A percentile compares a stretch with the other conserved stretches of the same genome.
phyloP scores from a whole-genome alignment of 2,113 vertebrate species.

The Chaenocephalus aceratus region DNA sequence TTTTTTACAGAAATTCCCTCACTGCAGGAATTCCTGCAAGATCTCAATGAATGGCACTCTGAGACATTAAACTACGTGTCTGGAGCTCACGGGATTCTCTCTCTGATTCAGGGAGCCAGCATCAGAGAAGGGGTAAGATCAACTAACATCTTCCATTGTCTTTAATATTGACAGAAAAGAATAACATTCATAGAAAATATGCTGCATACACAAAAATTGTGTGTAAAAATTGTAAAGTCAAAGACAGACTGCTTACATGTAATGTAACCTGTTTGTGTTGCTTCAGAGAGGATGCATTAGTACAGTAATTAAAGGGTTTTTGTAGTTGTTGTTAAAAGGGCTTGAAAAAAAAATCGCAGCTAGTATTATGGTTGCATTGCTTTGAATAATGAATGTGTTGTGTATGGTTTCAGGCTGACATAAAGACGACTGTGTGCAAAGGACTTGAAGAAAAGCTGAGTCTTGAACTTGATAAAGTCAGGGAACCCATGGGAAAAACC shows the following conservation, averaged over 20 bases:
- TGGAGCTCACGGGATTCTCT: conserved; percentile 56
- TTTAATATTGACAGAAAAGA: background rate
- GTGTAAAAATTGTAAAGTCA: background rate
- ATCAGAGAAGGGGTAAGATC: conserved; percentile 13
- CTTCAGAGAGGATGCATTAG: too few relatives aligned
- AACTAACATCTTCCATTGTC: background rate
- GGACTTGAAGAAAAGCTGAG: too few relatives aligned
- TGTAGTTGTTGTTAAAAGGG: too few relatives aligned
- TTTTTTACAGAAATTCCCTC: conserved; percentile 49
- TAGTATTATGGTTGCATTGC: too few relatives aligned
- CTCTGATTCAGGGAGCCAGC: conserved; percentile 47
- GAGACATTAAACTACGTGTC: conserved; percentile 49
- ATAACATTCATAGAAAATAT: background rate
- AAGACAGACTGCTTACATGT: background rate
- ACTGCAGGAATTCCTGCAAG: conserved; percentile 21
- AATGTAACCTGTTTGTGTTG: too few relatives aligned
- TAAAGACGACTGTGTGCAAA: too few relatives aligned
- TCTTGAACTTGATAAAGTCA: too few relatives aligned
- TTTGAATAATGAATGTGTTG: too few relatives aligned
- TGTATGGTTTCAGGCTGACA: too few relatives aligned
- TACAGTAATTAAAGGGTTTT: too few relatives aligned
- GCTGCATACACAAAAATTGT: background rate
- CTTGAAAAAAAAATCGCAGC: too few relatives aligned
- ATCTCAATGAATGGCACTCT: conserved; percentile 45
- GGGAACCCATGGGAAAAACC: too few relatives aligned